These are phyloP conservation scores for Omphaloscelis lunosa DNA, from an alignment of 2,888 invertebrate species.

Conservation along the genomic window DNA sequence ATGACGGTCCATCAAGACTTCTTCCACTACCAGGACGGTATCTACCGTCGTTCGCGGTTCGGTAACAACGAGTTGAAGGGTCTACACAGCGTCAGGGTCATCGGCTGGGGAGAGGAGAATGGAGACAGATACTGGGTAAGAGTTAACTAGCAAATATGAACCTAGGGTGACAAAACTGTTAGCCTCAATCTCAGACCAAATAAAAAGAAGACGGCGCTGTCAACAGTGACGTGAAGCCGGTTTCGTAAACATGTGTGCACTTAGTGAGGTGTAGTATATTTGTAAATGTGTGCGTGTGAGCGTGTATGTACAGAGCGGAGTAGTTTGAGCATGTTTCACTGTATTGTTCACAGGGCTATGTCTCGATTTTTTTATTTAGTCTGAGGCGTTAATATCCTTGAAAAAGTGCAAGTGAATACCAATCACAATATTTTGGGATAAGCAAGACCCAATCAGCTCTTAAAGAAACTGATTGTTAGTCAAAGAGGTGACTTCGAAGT, in stretches of 20 bases:
- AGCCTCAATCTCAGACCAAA: no score
- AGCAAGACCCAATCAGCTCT: background rate
- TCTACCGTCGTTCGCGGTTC: slow-evolving; percentile 93
- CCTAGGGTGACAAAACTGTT: background rate
- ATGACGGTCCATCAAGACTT: slow-evolving; percentile 98
- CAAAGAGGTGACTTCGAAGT: background rate
- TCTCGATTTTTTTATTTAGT: no score
- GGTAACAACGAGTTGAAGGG: slow-evolving; percentile 91
- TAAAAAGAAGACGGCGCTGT: no score
- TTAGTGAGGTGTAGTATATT: no score
- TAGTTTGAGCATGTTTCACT: no score
- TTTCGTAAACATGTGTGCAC: no score
- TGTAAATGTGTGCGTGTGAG: no score
- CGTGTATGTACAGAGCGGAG: no score
- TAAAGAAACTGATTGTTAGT: background rate
- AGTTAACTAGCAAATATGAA: background rate
- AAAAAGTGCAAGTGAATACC: background rate
- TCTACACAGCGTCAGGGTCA: slow-evolving; percentile 97
- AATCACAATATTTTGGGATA: no score
- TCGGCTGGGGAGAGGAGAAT: slow-evolving; percentile 97
- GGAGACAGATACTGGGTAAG: slow-evolving; percentile 96
- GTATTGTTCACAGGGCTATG: no score
- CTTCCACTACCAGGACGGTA: slow-evolving; percentile 96
- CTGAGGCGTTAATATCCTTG: background rate
- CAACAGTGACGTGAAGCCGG: no score